Conservation (phyloP, 2,888 invertebrate species). For the Cetonia aurata region DNA sequence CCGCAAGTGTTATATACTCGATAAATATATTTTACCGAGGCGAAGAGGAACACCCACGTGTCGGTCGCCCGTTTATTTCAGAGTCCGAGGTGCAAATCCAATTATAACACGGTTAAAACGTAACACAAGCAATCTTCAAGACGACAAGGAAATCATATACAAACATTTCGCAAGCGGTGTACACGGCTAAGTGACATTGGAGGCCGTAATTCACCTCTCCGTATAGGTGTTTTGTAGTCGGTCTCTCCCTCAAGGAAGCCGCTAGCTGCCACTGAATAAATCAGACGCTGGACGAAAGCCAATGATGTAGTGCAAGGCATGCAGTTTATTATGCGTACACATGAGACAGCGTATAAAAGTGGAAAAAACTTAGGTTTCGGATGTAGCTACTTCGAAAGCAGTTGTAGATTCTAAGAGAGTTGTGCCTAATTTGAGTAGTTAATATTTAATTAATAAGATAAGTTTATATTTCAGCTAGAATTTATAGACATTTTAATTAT, state of each 20-base stretch:
- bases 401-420: too few species aligned
- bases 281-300: slow-evolving; percentile 60
- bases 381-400: background rate
- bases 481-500: too few species aligned
- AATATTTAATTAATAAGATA: too few species aligned
- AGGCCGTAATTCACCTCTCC: slow-evolving; percentile 61
- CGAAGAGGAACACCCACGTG: slow-evolving; percentile 55
- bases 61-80: slow-evolving; percentile 52
- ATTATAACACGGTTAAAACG: slow-evolving; percentile 59
- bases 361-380: slow-evolving; percentile 20
- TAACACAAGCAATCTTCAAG: slow-evolving; percentile 58
- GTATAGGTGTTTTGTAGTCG: slow-evolving; percentile 63
- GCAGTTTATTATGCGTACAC: slow-evolving; percentile 10
- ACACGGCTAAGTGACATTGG: slow-evolving; percentile 63
- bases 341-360: slow-evolving; percentile 4
- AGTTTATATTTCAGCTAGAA: too few species aligned
- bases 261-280: slow-evolving; percentile 62
- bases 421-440: too few species aligned
- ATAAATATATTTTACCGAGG: slow-evolving; percentile 41
- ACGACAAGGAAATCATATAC: slow-evolving; percentile 62
- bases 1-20: slow-evolving; percentile 27
- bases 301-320: slow-evolving; percentile 45
- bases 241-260: slow-evolving; percentile 61
- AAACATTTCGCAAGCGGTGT: slow-evolving; percentile 63
- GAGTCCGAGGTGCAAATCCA: slow-evolving; percentile 58